Percentiles rank a stretch among this genome's conserved stretches.
phyloP scores from a whole-genome alignment of 2,888 invertebrate species.

The Apotomis turbidana region DNA sequence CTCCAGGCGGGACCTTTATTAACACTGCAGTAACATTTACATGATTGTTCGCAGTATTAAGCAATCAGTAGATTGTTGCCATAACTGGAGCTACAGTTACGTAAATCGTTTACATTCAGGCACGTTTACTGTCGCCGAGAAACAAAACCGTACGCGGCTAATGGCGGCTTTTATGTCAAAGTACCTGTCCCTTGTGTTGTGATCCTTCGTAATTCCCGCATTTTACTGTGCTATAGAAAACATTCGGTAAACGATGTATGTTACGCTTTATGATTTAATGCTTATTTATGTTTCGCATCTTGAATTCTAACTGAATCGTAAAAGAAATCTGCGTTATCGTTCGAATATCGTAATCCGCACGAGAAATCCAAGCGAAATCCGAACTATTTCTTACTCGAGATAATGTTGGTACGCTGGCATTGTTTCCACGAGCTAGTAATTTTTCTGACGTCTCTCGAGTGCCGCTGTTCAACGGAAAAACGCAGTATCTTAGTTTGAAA shows the following conservation, averaged over 20 bases:
- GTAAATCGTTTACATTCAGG: conserved; percentile 55
- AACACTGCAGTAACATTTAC: conserved; percentile 55
- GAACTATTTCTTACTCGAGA: conserved; percentile 41
- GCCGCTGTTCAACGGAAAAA: conserved; percentile 28
- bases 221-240: conserved; percentile 12
- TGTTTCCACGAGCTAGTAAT: conserved; percentile 48
- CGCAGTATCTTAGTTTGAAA: conserved; percentile 6
- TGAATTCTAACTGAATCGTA: conserved; percentile 16
- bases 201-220: conserved; percentile 25
- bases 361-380: conserved; percentile 26
- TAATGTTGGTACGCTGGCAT: conserved; percentile 43
- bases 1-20: conserved; percentile 24
- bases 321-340: conserved; percentile 24
- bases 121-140: conserved; percentile 48
- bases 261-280: conserved; percentile 13
- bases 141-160: conserved; percentile 49
- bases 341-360: conserved; percentile 14
- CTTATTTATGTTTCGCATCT: conserved; percentile 24
- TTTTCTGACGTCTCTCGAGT: conserved; percentile 50
- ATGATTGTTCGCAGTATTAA: conserved; percentile 57
- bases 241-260: conserved; percentile 9
- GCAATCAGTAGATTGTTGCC: conserved; percentile 68
- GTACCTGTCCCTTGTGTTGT: conserved; percentile 11
- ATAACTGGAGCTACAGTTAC: conserved; percentile 59
- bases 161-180: conserved; percentile 55